Conservation (phyloP, 1,140 invertebrate genomes). For the Psix sp. region DNA sequence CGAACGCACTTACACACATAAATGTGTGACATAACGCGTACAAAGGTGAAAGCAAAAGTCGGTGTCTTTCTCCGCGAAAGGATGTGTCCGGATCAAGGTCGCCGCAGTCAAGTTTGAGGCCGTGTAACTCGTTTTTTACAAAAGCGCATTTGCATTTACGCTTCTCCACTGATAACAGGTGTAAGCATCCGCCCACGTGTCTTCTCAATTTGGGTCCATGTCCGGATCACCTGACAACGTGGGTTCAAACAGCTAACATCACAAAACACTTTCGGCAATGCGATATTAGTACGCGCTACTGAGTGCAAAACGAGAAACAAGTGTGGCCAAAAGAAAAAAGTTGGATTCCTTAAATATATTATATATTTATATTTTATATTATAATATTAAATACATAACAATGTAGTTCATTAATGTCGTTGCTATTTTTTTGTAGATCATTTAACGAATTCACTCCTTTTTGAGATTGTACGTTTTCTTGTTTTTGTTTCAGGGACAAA, state of each 20-base stretch:
- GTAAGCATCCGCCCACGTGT: slow-evolving; percentile 16
- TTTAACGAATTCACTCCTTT: too few relatives aligned
- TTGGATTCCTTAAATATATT: too few relatives aligned
- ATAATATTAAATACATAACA: too few relatives aligned
- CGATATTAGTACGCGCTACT: too few relatives aligned
- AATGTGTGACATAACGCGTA: slow-evolving; percentile 23
- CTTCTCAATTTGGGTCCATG: neutral
- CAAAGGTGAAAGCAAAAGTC: slow-evolving; percentile 44
- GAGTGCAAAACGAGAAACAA: too few relatives aligned
- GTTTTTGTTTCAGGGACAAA: too few relatives aligned
- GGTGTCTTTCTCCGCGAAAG: slow-evolving; percentile 33
- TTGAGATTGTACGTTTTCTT: too few relatives aligned
- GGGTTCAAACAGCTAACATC: neutral
- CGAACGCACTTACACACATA: slow-evolving; percentile 2
- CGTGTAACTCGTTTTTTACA: slow-evolving; percentile 24
- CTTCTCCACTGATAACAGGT: slow-evolving; percentile 32
- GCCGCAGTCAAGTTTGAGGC: slow-evolving; percentile 44
- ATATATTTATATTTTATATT: too few relatives aligned
- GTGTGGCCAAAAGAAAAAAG: too few relatives aligned
- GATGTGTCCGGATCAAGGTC: slow-evolving; percentile 40
- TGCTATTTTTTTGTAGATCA: too few relatives aligned
- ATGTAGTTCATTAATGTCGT: too few relatives aligned
- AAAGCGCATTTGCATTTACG: slow-evolving; percentile 38
- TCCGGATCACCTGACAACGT: neutral
- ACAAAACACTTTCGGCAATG: too few relatives aligned